Conservation (phyloP, 2,797 vertebrate genomes). For the Cygnus olor region DNA sequence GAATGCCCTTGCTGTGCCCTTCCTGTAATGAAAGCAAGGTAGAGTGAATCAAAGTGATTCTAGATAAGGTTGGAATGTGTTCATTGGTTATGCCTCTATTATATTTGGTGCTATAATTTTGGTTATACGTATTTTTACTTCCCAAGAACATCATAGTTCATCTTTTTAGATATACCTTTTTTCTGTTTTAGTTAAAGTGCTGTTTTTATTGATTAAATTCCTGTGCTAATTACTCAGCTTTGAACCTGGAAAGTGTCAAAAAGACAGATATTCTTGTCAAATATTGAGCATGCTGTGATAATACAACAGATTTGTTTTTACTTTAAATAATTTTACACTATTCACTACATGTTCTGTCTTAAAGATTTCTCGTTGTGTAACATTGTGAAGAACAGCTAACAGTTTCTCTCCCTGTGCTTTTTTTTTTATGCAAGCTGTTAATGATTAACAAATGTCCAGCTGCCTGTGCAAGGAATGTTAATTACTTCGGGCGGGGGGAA, state of each 20-base stretch:
- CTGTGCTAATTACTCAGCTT: constrained; percentile 76
- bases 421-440: constrained; percentile 47
- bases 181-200: constrained; percentile 37
- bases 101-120: constrained; percentile 35
- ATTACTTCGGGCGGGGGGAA: constrained; percentile 49
- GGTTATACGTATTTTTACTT: constrained; percentile 21
- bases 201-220: constrained; percentile 46
- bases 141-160: background rate
- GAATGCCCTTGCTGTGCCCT: constrained; percentile 73
- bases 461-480: constrained; percentile 71
- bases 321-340: background rate
- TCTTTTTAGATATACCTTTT: background rate
- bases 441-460: constrained; percentile 73
- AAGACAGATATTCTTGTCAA: constrained; percentile 75
- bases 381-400: background rate
- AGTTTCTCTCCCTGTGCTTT: background rate
- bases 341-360: constrained; percentile 59
- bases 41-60: constrained; percentile 62
- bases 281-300: constrained; percentile 76
- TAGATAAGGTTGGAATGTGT: constrained; percentile 76
- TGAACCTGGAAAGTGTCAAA: constrained; percentile 77
- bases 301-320: constrained; percentile 62
- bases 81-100: constrained; percentile 31
- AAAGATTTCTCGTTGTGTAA: background rate
- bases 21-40: constrained; percentile 75